phyloP scores from a whole-genome alignment of 1,140 invertebrate genomes.

The Drosophila oshimai region DNA sequence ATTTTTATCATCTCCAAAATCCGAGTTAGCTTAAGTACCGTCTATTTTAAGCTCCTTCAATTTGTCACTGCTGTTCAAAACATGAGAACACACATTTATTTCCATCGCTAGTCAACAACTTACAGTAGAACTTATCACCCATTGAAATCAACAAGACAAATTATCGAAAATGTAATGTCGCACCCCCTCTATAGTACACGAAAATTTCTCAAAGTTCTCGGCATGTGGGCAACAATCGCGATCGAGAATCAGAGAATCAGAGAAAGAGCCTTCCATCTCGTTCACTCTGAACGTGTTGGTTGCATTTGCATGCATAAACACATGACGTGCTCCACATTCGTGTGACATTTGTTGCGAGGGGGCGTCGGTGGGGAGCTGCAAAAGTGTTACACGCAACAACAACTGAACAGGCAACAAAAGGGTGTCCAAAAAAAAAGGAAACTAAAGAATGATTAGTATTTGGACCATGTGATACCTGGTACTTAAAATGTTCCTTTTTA shows the following conservation, averaged over 20 bases:
- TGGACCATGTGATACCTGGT: background rate
- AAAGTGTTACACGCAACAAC: constrained; percentile 70
- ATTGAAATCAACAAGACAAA: constrained; percentile 54
- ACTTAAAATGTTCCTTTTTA: too few species aligned
- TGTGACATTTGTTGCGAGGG: constrained; percentile 58
- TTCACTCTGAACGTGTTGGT: constrained; percentile 17
- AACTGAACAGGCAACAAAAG: constrained; percentile 22
- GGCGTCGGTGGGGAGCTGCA: constrained; percentile 6
- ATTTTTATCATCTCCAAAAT: too few species aligned
- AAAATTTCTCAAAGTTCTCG: constrained; percentile 23
- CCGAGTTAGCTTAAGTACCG: background rate
- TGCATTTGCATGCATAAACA: constrained; percentile 65
- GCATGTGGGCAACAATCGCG: constrained; percentile 68
- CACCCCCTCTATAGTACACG: background rate
- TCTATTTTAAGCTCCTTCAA: background rate
- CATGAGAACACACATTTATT: constrained; percentile 1
- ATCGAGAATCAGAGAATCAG: constrained; percentile 4
- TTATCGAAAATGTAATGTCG: constrained; percentile 48
- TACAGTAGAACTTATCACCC: constrained; percentile 7
- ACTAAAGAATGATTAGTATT: background rate
- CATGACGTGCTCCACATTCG: constrained; percentile 75
- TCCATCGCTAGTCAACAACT: constrained; percentile 6
- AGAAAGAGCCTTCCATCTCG: constrained; percentile 10
- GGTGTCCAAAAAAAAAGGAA: constrained; percentile 27
- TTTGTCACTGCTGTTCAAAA: background rate